Evolutionary conservation across 2,113 vertebrate species (phyloP).

Genomic region (Protomyctophum bolini): DNA sequence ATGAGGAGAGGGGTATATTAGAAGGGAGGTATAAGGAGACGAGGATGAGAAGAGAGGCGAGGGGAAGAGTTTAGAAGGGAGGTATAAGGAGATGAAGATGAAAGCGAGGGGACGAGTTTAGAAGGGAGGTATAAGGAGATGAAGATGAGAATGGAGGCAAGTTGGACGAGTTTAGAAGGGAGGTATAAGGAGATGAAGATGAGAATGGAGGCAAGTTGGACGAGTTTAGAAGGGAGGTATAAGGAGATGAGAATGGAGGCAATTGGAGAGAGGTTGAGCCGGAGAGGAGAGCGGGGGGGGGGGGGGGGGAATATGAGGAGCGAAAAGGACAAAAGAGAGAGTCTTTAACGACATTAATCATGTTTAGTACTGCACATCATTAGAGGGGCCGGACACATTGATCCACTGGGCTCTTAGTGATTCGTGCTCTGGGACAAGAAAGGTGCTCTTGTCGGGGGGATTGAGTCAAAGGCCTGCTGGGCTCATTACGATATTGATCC

Average conservation of each 20-base stretch:
- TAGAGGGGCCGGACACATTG: conserved; percentile 68
- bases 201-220: too few species aligned
- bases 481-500: conserved; percentile 68
- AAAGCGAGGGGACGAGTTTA: too few species aligned
- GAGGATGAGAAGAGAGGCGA: background rate
- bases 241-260: background rate
- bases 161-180: too few species aligned
- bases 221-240: background rate
- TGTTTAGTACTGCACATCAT: conserved; percentile 70
- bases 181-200: background rate
- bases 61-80: background rate
- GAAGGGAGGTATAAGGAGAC: too few species aligned
- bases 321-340: conserved; percentile 26
- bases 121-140: too few species aligned
- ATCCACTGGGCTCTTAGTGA: conserved; percentile 66
- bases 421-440: conserved; percentile 59
- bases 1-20: background rate
- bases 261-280: background rate
- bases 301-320: conserved; percentile 24
- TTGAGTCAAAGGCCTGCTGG: conserved; percentile 46
- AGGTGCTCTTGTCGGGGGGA: conserved; percentile 56
- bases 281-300: conserved; percentile 1
- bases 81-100: too few species aligned
- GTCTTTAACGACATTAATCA: conserved; percentile 66
- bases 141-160: too few species aligned